Conservation (phyloP, 2,888 invertebrate species). For the Mystacides longicornis region DNA sequence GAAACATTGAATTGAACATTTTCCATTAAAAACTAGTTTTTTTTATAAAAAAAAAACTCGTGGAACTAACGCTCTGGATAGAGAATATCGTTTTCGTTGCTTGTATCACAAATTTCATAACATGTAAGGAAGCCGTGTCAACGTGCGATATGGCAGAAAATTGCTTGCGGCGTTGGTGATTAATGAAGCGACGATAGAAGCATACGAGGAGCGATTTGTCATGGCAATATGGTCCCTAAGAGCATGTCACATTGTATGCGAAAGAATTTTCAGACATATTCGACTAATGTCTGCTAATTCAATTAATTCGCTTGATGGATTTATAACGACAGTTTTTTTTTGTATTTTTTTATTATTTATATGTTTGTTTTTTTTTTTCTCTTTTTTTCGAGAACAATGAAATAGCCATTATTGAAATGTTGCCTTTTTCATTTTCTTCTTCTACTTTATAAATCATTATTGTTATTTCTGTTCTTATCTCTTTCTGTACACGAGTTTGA, state of each 20-base stretch:
- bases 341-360: too few relatives aligned
- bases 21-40: too few relatives aligned
- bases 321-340: not conserved
- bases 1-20: too few relatives aligned
- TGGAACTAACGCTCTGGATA: too few relatives aligned
- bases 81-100: too few relatives aligned
- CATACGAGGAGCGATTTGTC: not conserved
- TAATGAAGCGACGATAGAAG: slow-evolving; percentile 1
- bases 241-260: not conserved
- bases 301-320: slow-evolving; percentile 1
- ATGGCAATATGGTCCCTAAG: not conserved
- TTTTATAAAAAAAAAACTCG: too few relatives aligned
- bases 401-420: not conserved
- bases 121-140: not conserved
- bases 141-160: slow-evolving; percentile 1
- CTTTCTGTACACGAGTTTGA: too few relatives aligned
- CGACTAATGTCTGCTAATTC: not conserved
- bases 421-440: not conserved
- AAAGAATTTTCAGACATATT: not conserved
- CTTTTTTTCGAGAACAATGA: too few relatives aligned
- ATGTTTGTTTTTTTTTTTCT: too few relatives aligned
- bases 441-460: too few relatives aligned
- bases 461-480: too few relatives aligned
- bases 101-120: too few relatives aligned
- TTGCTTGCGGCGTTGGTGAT: not conserved